Percentiles rank a stretch among this genome's conserved stretches.
Evolutionary conservation across 2,113 vertebrate species (phyloP).

Genomic region (Zosterops hypoxanthus): DNA sequence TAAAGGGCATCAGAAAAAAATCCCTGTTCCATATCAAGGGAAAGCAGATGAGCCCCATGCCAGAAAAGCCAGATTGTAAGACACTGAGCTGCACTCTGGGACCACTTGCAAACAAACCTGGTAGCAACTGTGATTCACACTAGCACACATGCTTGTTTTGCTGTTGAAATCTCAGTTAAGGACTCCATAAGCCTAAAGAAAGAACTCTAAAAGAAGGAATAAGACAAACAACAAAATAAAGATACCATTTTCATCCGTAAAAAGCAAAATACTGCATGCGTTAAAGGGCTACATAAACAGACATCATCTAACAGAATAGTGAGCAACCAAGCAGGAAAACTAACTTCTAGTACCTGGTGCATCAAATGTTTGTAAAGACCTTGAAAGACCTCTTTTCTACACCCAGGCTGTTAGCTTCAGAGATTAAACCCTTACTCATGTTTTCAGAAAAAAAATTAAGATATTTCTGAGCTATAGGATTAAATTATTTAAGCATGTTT

Average conservation of each 20-base stretch:
- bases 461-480: neutral
- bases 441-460: neutral
- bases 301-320: neutral
- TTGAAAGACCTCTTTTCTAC: neutral
- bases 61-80: constrained; percentile 63
- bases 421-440: neutral
- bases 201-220: neutral
- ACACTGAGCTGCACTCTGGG: constrained; percentile 45
- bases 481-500: neutral
- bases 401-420: neutral
- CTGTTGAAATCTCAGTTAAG: constrained; percentile 38
- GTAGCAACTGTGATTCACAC: constrained; percentile 22
- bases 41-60: constrained; percentile 40
- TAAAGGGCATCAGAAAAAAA: constrained; percentile 39
- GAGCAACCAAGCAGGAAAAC: neutral
- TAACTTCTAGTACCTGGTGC: neutral
- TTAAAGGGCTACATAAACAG: neutral
- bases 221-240: neutral
- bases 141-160: constrained; percentile 54
- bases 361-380: neutral
- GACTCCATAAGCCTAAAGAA: neutral
- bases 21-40: neutral
- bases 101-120: constrained; percentile 56
- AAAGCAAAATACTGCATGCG: neutral
- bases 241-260: neutral